Base-by-base conservation (phyloP, 2,888 invertebrate genomes). In the Zygogramma bicolorata region DNA sequence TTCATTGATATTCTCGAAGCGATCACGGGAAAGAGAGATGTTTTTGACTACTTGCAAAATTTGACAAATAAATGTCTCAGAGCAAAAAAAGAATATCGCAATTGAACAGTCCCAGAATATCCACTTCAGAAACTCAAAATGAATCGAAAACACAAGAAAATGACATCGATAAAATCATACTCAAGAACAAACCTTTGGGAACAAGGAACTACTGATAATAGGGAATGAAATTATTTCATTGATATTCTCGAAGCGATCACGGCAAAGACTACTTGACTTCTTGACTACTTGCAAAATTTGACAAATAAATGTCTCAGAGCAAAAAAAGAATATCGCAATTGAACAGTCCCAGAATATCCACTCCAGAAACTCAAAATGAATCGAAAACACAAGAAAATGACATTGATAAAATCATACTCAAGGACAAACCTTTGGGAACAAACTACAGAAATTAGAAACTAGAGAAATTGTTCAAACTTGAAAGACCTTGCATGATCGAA, bases 211-310 rank as follows among this genome's bases (percentile, higher is more conserved):
- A 49, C 70, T 13, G 77, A 79, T 71, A 77, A 81, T 6, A 70
- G 74, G 22, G 18, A 20, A 5, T 84, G 84, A 84, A 78, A 83
- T 63, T 80, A 80, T 57, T 79, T 77, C 10, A 69, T 84, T 10
- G 73, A 79, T 40, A 75, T 73, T 10, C 59, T 84, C 25, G 68
- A 75, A 22, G 72, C 68, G 40, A 61, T 80, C 0, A 74, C 81
- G 3, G 77, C 80, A 58, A 79, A 80, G 46, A 77, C 76, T 42
- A 82, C 82, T 66, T n/a, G n/a, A n/a, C 38, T 80, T 3, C 1
- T 73, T 13, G 57, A 60, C 34, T 80, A 75, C 68, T 68, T 74
- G 2, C 73, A 78, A 38, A 63, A 67, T 49, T 38, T 73, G 70
- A 49, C 73, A 70, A 61, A 73, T 18, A 59, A 72, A 63, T 70